phyloP scores from a whole-genome alignment of 2,113 vertebrate species.

The Sinocyclocheilus anshuiensis region DNA sequence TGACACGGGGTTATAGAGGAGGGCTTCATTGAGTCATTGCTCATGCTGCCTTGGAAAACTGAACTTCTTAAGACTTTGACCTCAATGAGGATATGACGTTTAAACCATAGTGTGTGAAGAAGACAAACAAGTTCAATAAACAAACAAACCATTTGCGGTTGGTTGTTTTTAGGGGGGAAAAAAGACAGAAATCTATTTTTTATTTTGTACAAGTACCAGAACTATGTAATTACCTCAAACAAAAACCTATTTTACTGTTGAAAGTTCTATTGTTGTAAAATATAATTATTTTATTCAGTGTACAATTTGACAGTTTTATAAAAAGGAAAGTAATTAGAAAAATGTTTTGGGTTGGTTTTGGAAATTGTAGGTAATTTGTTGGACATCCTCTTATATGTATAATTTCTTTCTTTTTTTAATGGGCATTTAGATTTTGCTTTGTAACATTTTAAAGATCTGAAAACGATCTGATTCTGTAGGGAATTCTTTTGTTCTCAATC shows the following conservation, averaged over 20 bases:
- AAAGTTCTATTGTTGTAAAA: slow-evolving; percentile 77
- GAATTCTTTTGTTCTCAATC: slow-evolving; percentile 45
- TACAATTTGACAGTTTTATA: slow-evolving; percentile 77
- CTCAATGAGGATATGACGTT: slow-evolving; percentile 59
- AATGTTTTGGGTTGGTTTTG: slow-evolving; percentile 62
- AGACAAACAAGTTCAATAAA: slow-evolving; percentile 24
- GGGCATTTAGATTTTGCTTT: slow-evolving; percentile 56
- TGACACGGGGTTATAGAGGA: background rate
- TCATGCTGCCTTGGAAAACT: slow-evolving; percentile 58
- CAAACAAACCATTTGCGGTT: slow-evolving; percentile 46
- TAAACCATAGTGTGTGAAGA: slow-evolving; percentile 41
- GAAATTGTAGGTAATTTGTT: slow-evolving; percentile 64
- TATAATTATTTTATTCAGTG: slow-evolving; percentile 79
- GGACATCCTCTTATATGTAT: slow-evolving; percentile 56
- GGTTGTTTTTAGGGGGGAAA: slow-evolving; percentile 61
- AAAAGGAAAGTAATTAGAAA: slow-evolving; percentile 65
- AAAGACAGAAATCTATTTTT: slow-evolving; percentile 70
- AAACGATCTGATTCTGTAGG: slow-evolving; percentile 23
- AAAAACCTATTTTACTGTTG: slow-evolving; percentile 80
- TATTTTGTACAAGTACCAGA: slow-evolving; percentile 73
- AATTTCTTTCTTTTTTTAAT: slow-evolving; percentile 51
- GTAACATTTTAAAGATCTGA: slow-evolving; percentile 49
- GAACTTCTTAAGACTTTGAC: slow-evolving; percentile 59
- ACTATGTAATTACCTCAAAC: slow-evolving; percentile 80
- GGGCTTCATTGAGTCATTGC: slow-evolving; percentile 34